phyloP scores from a whole-genome alignment of 2,888 invertebrate species.

The Cephus rjabovi region DNA sequence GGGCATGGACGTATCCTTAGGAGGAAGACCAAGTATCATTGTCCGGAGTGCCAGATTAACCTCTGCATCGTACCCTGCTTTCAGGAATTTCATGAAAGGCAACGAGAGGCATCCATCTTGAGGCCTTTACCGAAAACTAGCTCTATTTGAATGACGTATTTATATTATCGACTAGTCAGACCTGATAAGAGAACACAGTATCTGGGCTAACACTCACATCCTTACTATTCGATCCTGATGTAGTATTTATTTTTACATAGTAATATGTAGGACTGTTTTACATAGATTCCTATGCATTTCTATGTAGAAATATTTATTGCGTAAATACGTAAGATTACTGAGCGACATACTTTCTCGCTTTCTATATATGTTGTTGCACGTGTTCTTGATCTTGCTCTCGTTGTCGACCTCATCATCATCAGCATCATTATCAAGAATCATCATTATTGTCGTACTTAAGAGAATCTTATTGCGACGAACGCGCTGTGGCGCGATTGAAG shows the following conservation, averaged over 20 bases:
- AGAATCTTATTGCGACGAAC: not conserved
- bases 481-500: not conserved
- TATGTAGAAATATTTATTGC: not conserved
- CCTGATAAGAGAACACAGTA: not conserved
- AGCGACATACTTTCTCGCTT: not conserved
- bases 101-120: slow-evolving; percentile 47
- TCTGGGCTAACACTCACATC: not conserved
- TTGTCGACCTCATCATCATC: not conserved
- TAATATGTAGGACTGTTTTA: not conserved
- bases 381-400: not conserved
- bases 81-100: slow-evolving; percentile 84
- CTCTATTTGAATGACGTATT: slow-evolving; percentile 43
- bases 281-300: not conserved
- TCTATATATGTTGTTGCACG: not conserved
- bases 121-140: slow-evolving; percentile 57
- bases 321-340: not conserved
- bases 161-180: slow-evolving; percentile 7
- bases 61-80: slow-evolving; percentile 91
- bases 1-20: slow-evolving; percentile 83
- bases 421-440: not conserved
- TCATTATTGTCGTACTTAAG: not conserved
- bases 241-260: not conserved
- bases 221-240: no score
- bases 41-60: slow-evolving; percentile 90
- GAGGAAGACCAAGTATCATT: slow-evolving; percentile 90